Evolutionary conservation across 2,113 vertebrate genomes (phyloP).

Genomic region (Chascanopsetta lugubris): DNA sequence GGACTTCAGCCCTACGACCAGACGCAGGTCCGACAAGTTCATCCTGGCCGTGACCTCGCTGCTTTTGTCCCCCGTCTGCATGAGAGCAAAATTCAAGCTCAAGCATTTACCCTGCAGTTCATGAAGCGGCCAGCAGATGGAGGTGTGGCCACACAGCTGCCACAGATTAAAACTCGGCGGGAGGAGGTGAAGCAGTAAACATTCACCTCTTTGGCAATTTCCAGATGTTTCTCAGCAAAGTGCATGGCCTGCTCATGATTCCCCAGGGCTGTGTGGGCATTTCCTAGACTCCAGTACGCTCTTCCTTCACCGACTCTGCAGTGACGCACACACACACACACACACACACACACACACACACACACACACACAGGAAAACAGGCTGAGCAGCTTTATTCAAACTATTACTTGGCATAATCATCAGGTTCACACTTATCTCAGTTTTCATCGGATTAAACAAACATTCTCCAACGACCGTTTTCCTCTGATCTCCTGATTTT

Average conservation of each 20-base stretch:
- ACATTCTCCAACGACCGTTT: not conserved
- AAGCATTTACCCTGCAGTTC: constrained; percentile 28
- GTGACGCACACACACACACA: constrained; percentile 35
- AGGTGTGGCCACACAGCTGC: constrained; percentile 13
- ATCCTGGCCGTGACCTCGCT: constrained; percentile 91
- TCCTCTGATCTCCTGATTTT: not conserved
- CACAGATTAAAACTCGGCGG: not conserved
- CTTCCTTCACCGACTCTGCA: constrained; percentile 93
- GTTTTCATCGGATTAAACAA: not conserved
- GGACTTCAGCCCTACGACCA: constrained; percentile 87
- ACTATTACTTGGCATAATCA: not conserved
- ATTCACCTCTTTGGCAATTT: constrained; percentile 95
- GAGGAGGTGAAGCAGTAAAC: constrained; percentile 47
- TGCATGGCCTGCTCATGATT: constrained; percentile 94
- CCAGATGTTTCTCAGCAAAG: constrained; percentile 95
- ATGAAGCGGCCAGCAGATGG: constrained; percentile 55
- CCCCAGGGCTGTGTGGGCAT: constrained; percentile 95
- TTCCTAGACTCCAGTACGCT: constrained; percentile 97
- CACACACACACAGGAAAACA: constrained; percentile 39
- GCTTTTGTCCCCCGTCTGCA: constrained; percentile 87
- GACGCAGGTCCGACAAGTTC: constrained; percentile 93
- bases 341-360: constrained; percentile 24
- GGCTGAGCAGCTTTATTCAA: constrained; percentile 41
- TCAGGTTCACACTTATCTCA: not conserved
- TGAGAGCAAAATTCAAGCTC: too few species aligned